Evolutionary conservation across 2,797 vertebrate genomes (phyloP).

Genomic region (Tenualosa ilisha): DNA sequence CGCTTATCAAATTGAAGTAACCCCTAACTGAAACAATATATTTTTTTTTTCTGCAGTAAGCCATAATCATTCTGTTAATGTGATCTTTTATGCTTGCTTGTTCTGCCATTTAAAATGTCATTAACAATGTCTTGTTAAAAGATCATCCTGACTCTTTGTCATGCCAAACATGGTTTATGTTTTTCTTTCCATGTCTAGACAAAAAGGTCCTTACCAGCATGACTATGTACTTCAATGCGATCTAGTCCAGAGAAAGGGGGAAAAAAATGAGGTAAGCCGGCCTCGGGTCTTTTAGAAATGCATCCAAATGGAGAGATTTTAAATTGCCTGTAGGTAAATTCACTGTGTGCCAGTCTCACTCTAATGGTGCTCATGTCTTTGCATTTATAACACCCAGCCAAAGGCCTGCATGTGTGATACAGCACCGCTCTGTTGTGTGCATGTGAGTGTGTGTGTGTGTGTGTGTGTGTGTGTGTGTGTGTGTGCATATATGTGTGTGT

Average conservation of each 20-base stretch:
- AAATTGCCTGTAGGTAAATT: conserved; percentile 46
- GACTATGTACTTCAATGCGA: conserved; percentile 32
- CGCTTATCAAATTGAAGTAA: conserved; percentile 43
- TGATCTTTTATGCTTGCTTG: conserved; percentile 27
- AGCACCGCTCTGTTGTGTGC: conserved; percentile 24
- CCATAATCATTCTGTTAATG: conserved; percentile 23
- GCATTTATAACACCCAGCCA: conserved; percentile 4
- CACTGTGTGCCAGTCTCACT: not conserved
- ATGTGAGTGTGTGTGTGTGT: no score
- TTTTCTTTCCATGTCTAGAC: conserved; percentile 31
- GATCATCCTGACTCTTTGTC: conserved; percentile 33
- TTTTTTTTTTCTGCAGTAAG: conserved; percentile 7
- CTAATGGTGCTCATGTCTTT: conserved; percentile 19
- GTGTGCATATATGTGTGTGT: no score
- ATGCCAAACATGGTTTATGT: conserved; percentile 43
- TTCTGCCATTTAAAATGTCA: conserved; percentile 19
- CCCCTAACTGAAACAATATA: not conserved
- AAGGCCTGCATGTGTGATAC: conserved; percentile 34
- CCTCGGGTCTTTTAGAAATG: conserved; percentile 38
- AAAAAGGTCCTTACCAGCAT: conserved; percentile 36
- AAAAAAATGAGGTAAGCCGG: not conserved
- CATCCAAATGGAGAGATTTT: conserved; percentile 53
- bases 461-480: no score
- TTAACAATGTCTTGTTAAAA: conserved; percentile 34
- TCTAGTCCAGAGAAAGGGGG: conserved; percentile 1